Conservation (phyloP, 2,797 vertebrate genomes). For the Cryptoblepharus egeriae region DNA sequence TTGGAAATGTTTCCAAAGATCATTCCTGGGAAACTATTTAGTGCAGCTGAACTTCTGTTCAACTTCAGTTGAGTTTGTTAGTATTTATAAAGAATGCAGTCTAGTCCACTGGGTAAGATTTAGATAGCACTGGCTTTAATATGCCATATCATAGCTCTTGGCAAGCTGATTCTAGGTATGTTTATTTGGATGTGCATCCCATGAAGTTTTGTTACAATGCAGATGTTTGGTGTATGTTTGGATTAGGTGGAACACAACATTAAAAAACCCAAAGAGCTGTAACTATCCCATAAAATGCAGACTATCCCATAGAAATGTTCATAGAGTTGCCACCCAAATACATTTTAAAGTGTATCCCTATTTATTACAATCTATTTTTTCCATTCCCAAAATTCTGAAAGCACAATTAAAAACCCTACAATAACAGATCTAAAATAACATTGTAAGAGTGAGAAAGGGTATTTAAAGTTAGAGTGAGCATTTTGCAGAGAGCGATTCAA, state of each 20-base stretch:
- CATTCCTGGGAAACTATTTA: not conserved
- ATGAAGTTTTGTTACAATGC: not conserved
- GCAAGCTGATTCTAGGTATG: not conserved
- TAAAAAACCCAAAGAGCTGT: not conserved
- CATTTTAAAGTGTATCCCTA: not conserved
- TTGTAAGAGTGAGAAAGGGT: too few relatives aligned
- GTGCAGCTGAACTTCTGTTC: too few relatives aligned
- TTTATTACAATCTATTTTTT: too few relatives aligned
- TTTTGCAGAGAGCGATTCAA: too few relatives aligned
- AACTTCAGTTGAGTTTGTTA: not conserved
- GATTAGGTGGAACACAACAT: not conserved
- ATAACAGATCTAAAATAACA: too few relatives aligned
- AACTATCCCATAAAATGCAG: not conserved
- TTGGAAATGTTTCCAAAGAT: not conserved
- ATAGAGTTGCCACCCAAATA: not conserved
- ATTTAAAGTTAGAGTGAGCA: too few relatives aligned
- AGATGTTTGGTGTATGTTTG: not conserved
- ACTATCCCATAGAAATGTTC: not conserved
- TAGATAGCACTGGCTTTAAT: not conserved
- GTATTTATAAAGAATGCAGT: not conserved
- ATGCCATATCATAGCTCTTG: not conserved
- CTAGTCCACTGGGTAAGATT: not conserved
- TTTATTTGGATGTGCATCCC: not conserved
- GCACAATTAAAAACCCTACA: too few relatives aligned
- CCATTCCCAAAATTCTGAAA: too few relatives aligned